These are phyloP conservation scores for Epinotia brunnichana DNA, from an alignment of 2,888 invertebrate species.

Conservation along the genomic window DNA sequence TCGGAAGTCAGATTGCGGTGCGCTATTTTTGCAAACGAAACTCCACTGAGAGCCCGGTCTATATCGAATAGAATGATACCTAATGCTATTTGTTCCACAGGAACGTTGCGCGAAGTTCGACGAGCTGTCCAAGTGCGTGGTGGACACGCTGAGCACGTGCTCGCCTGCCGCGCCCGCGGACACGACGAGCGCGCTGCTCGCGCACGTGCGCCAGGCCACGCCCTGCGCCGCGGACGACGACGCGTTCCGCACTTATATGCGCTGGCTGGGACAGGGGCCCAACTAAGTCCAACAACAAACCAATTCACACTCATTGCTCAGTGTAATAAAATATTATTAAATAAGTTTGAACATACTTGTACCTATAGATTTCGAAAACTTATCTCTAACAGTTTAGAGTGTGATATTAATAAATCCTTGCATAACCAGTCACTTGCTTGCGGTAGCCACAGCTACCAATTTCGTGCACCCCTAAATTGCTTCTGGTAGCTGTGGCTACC, in stretches of 20 bases:
- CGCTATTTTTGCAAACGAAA: too few relatives aligned
- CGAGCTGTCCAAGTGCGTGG: constrained; percentile 18
- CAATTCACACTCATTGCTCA: neutral
- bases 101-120: constrained; percentile 33
- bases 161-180: constrained; percentile 21
- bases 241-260: constrained; percentile 16
- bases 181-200: constrained; percentile 24
- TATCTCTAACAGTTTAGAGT: neutral
- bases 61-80: neutral
- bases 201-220: constrained; percentile 30
- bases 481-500: too few relatives aligned
- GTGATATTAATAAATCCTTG: neutral
- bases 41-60: too few relatives aligned
- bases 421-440: neutral
- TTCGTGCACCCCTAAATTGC: too few relatives aligned
- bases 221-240: constrained; percentile 35
- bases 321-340: too few relatives aligned
- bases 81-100: neutral
- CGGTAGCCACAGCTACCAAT: too few relatives aligned
- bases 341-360: neutral
- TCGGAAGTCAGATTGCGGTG: too few relatives aligned
- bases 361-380: neutral
- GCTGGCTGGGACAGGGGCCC: constrained; percentile 26
- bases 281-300: neutral
- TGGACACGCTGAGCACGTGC: constrained; percentile 12